A percentile compares a stretch with the other conserved stretches of the same genome.
Evolutionary conservation across 2,113 vertebrate species (phyloP).

Genomic region (Gavialis gangeticus): DNA sequence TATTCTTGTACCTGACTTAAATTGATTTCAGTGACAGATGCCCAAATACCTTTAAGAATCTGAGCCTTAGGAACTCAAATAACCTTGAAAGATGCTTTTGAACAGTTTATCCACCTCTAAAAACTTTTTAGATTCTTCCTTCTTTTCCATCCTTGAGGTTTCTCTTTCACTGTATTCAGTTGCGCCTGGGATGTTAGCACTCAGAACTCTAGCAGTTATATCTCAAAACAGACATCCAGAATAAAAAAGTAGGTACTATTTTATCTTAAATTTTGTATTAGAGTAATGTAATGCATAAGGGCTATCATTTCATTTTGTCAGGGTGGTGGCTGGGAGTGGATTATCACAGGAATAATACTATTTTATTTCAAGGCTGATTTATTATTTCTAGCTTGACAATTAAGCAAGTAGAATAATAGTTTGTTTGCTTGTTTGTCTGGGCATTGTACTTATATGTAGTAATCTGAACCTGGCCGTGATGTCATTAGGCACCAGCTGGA

Average conservation of each 20-base stretch:
- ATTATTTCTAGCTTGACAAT: conserved; percentile 6
- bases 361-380: conserved; percentile 23
- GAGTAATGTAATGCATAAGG: conserved; percentile 3
- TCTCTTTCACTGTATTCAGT: background rate
- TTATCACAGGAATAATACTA: conserved; percentile 32
- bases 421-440: background rate
- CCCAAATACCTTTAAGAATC: background rate
- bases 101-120: fast-evolving
- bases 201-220: background rate
- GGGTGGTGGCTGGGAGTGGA: conserved; percentile 22
- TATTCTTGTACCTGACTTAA: background rate
- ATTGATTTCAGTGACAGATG: background rate
- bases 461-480: background rate
- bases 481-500: background rate
- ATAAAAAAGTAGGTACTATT: background rate
- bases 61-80: background rate
- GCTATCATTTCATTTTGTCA: conserved; percentile 54
- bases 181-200: background rate
- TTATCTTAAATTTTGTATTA: conserved; percentile 36
- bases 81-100: background rate
- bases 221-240: background rate
- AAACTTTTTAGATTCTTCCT: background rate
- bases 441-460: background rate
- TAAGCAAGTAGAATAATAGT: background rate
- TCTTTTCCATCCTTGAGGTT: background rate